Evolutionary conservation across 2,888 invertebrate species (phyloP).

Genomic region (Athetis lepigone): DNA sequence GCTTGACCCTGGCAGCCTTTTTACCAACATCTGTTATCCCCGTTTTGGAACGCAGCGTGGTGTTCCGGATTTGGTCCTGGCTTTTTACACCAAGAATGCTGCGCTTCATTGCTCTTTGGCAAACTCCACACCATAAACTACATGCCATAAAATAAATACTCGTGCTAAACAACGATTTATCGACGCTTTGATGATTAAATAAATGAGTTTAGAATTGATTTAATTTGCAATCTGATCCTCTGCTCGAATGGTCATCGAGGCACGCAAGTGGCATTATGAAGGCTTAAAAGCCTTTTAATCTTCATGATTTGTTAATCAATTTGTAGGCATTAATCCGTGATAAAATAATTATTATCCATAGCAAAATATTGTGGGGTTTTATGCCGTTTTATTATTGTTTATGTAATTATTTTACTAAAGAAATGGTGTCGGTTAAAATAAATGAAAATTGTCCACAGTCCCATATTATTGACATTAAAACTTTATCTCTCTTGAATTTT

Average conservation of each 20-base stretch:
- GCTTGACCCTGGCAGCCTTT: too few relatives aligned
- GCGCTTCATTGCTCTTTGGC: too few relatives aligned
- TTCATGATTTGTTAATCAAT: slow-evolving; percentile 45
- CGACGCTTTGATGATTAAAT: slow-evolving; percentile 35
- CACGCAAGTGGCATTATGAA: slow-evolving; percentile 50
- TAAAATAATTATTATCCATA: slow-evolving; percentile 20
- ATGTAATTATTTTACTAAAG: too few relatives aligned
- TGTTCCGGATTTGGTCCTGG: too few relatives aligned
- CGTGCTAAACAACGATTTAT: slow-evolving; percentile 33
- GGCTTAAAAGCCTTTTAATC: slow-evolving; percentile 48
- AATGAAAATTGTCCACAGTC: too few relatives aligned
- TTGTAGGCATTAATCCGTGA: slow-evolving; percentile 26
- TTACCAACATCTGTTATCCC: too few relatives aligned
- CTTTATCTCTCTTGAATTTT: too few relatives aligned
- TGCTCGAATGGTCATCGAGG: slow-evolving; percentile 40
- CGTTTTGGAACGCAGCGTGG: too few relatives aligned
- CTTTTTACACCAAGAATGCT: too few relatives aligned
- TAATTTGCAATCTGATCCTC: slow-evolving; percentile 27
- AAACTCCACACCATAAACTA: neutral
- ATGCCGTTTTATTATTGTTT: neutral
- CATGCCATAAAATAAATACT: neutral
- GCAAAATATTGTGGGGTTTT: neutral
- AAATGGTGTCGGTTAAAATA: too few relatives aligned
- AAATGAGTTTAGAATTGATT: slow-evolving; percentile 49
- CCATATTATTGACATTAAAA: too few relatives aligned